Conservation (phyloP, 1,140 invertebrate genomes). For the Nebria ingens region DNA sequence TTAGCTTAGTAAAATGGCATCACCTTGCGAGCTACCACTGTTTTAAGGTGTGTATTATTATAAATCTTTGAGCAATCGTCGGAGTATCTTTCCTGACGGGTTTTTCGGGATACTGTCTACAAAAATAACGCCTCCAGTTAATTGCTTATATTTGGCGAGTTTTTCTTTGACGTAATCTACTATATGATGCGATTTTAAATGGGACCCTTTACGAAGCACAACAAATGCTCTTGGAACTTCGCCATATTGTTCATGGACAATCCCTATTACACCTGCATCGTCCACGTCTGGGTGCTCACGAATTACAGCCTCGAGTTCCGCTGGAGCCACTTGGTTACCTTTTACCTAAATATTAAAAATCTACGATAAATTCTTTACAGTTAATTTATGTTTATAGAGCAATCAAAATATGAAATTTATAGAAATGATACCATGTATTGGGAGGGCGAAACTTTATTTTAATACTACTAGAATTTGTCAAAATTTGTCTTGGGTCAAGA, state of each 20-base stretch:
- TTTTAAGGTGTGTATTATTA: too few species aligned
- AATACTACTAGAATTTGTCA: too few species aligned
- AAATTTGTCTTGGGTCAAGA: too few species aligned
- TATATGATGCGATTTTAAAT: conserved; percentile 30
- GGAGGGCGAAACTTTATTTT: too few species aligned
- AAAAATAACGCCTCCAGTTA: conserved; percentile 42
- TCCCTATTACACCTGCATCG: conserved; percentile 76
- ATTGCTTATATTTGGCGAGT: conserved; percentile 34
- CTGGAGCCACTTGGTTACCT: conserved; percentile 73
- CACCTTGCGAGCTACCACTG: too few species aligned
- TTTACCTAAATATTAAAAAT: conserved; percentile 35
- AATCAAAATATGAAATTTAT: too few species aligned
- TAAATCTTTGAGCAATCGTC: too few species aligned
- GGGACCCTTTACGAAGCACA: conserved; percentile 35
- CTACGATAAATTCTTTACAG: too few species aligned
- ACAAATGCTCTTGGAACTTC: conserved; percentile 69
- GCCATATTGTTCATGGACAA: conserved; percentile 58
- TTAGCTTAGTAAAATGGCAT: too few species aligned
- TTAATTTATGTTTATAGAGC: too few species aligned
- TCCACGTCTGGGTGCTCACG: conserved; percentile 59
- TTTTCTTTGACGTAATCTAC: conserved; percentile 32
- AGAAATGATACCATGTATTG: too few species aligned
- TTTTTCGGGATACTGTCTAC: conserved; percentile 51
- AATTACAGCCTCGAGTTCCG: conserved; percentile 74
- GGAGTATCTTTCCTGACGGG: conserved; percentile 56